Evolutionary conservation across 2,888 invertebrate genomes (phyloP).

Genomic region (Lasioglossum calceatum): DNA sequence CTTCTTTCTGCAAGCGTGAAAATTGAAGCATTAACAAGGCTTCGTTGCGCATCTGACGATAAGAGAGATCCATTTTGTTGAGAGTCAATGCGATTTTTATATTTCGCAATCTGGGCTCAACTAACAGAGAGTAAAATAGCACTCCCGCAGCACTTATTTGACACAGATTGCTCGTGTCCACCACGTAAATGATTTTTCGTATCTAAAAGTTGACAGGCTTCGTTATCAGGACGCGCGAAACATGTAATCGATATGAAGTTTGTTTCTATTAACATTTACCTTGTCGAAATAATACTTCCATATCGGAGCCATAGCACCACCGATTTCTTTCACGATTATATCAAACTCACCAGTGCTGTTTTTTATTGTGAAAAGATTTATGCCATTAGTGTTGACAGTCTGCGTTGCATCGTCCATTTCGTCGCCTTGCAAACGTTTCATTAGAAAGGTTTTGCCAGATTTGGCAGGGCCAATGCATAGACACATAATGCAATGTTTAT

Average conservation of each 20-base stretch:
- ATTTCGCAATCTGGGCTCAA: conserved; percentile 89
- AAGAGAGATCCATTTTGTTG: conserved; percentile 94
- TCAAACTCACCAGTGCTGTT: conserved; percentile 85
- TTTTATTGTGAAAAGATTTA: conserved; percentile 90
- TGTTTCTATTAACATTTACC: conserved; percentile 47
- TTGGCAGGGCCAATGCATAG: conserved; percentile 92
- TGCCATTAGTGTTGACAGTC: conserved; percentile 92
- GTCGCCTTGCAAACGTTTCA: conserved; percentile 90
- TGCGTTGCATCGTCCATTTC: conserved; percentile 91
- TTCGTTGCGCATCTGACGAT: conserved; percentile 94
- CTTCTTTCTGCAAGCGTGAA: conserved; percentile 89
- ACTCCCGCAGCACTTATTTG: conserved; percentile 95
- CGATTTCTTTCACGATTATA: conserved; percentile 90
- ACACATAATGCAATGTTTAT: conserved; percentile 80
- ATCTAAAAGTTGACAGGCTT: conserved; percentile 65
- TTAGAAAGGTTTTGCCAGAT: conserved; percentile 92
- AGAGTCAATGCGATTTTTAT: conserved; percentile 89
- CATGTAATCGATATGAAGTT: conserved; percentile 5
- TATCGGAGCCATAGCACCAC: conserved; percentile 92
- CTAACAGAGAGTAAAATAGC: conserved; percentile 90
- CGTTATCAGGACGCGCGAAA: neutral
- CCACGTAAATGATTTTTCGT: conserved; percentile 89
- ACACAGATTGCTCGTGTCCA: conserved; percentile 93
- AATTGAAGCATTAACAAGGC: conserved; percentile 93
- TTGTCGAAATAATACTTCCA: conserved; percentile 92